phyloP scores from a whole-genome alignment of 92 coral and sea anemone species.

The Porites evermanni region DNA sequence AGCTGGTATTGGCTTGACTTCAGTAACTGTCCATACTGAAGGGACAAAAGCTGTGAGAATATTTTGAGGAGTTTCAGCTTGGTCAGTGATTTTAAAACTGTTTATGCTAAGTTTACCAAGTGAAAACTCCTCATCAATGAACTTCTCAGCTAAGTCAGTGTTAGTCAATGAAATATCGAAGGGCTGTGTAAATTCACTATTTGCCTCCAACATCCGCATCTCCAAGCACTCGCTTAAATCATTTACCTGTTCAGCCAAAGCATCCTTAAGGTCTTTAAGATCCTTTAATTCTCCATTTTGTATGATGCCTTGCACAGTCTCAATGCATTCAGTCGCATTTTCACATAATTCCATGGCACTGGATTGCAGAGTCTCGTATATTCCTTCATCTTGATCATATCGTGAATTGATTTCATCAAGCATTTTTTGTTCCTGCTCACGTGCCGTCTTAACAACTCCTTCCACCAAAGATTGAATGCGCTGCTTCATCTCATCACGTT shows the following conservation, averaged over 20 bases:
- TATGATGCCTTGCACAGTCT: constrained; percentile 32
- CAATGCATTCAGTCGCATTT: constrained; percentile 32
- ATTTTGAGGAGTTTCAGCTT: background rate
- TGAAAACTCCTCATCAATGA: constrained; percentile 23
- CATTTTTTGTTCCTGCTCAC: constrained; percentile 37
- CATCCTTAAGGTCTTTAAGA: constrained; percentile 42
- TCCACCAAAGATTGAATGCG: constrained; percentile 24
- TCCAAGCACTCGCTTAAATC: constrained; percentile 36
- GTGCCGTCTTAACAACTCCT: constrained; percentile 24
- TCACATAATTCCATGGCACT: constrained; percentile 25
- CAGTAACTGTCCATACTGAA: background rate
- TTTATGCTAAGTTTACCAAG: constrained; percentile 27
- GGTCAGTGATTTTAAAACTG: background rate
- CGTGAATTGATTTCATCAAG: constrained; percentile 26
- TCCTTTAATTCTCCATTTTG: constrained; percentile 34
- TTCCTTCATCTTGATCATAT: constrained; percentile 21
- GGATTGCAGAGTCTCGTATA: constrained; percentile 23
- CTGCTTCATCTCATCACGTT: constrained; percentile 26
- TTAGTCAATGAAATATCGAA: constrained; percentile 20
- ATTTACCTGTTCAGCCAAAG: constrained; percentile 27
- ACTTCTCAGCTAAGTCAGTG: constrained; percentile 23
- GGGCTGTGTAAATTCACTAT: constrained; percentile 6
- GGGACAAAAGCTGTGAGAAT: background rate
- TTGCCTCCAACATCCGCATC: constrained; percentile 29
- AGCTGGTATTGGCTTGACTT: background rate